These are phyloP conservation scores for Forbesichthys papilliferus DNA, from an alignment of 2,113 vertebrate genomes.

Conservation along the genomic window DNA sequence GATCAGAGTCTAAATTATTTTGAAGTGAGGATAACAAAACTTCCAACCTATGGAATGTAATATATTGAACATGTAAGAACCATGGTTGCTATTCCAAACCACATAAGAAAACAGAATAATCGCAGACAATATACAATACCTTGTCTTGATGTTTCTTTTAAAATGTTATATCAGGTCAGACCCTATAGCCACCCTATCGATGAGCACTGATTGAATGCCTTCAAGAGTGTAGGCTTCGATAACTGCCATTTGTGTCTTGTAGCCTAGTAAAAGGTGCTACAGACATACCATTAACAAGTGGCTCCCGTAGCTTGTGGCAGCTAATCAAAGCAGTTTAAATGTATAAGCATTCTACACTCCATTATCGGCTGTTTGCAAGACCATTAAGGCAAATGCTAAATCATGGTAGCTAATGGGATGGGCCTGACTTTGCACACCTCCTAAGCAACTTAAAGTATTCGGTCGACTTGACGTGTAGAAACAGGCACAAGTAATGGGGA, in stretches of 20 bases:
- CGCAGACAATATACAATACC: background rate
- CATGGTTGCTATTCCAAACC: background rate
- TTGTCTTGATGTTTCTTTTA: too few species aligned
- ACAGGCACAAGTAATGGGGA: background rate
- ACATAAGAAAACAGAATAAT: background rate
- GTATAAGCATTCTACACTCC: constrained; percentile 38
- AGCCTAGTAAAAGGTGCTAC: background rate
- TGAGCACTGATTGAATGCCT: background rate
- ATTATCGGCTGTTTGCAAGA: constrained; percentile 44
- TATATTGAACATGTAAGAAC: background rate
- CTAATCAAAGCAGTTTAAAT: constrained; percentile 39
- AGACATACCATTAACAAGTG: background rate
- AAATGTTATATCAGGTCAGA: background rate
- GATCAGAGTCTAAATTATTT: background rate
- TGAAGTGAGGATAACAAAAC: background rate
- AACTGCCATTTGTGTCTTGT: background rate
- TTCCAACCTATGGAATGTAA: background rate
- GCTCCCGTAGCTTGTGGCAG: constrained; percentile 23
- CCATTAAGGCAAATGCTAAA: constrained; percentile 50
- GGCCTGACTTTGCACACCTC: constrained; percentile 35
- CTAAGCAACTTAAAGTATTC: constrained; percentile 39
- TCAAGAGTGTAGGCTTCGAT: background rate
- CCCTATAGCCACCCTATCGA: background rate
- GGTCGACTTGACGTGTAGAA: constrained; percentile 19
- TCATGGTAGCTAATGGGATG: constrained; percentile 54